Evolutionary conservation across 2,888 invertebrate species (phyloP), one percentile per base, ranked within the genome.

Genomic region (Sphaeridia pumilis): DNA sequence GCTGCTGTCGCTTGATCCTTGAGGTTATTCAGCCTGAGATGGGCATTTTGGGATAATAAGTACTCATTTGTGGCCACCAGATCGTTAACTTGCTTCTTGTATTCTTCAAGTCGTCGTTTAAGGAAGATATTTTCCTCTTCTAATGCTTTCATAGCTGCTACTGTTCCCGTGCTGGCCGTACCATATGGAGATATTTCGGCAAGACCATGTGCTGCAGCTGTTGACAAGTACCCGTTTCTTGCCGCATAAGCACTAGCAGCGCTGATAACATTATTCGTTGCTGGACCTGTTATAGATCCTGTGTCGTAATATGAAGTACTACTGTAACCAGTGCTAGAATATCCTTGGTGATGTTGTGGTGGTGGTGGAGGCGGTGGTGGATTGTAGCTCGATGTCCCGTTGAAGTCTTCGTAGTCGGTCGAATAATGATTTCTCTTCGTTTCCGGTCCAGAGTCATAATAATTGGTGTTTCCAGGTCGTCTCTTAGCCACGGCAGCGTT

Each of bases 41-140:
- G 79, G 24, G 84, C 83, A 70, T 84, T 84, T 70, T 85, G 84
- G 65, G 83, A 83, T 58, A 85, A 70, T 12, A 86, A 73, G 68
- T 84, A 84, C 68, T 85, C 84, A 69, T 86, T 86, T 7, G 84
- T 82, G 2, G 83, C 82, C 31, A 49, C 48, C 21, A 73, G 64
- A 58, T 71, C 72, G 22, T 70, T 68, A 61, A 80, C 79, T 70
- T 81, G 79, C 67, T 81, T 80, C 67, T 82, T 82, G 53, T 83
- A 69, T 64, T 82, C 81, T 44, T 80, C 80, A 45, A 84, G 76
- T 67, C 80, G 78, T 62, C 80, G 78, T 57, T 80, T 74, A 48
- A 84, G 69, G 61, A 82, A 69, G 46, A 73, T 73, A 67, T 83
- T 83, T 69, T 84, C 83, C 65, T 83, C 83, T 67, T 82, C 78